These are phyloP conservation scores for Hirundo rustica DNA, from an alignment of 2,797 vertebrate species.

Conservation along the genomic window DNA sequence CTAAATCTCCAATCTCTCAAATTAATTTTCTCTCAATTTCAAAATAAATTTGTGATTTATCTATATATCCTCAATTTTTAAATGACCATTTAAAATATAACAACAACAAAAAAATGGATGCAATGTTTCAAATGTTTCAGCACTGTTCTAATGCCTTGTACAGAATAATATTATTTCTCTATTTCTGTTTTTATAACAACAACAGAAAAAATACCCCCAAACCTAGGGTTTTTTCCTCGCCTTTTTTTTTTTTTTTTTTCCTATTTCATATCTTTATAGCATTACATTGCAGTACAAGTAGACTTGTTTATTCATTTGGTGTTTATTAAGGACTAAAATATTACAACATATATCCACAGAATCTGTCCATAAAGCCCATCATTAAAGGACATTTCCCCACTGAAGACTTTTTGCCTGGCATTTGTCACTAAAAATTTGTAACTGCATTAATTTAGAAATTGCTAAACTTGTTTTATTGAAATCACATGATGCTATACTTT, in stretches of 20 bases:
- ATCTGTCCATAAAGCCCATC: neutral
- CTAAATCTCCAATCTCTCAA: neutral
- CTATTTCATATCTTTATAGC: neutral
- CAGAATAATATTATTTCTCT: neutral
- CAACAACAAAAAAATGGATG: neutral
- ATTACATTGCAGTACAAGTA: neutral
- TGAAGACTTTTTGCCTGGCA: neutral
- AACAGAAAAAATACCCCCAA: neutral
- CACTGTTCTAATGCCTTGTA: neutral
- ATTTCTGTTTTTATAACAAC: neutral
- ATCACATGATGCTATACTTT: neutral
- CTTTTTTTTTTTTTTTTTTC: neutral
- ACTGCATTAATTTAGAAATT: neutral
- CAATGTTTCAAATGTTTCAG: neutral
- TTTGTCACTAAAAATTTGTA: neutral
- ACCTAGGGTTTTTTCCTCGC: rapidly evolving
- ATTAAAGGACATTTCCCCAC: neutral
- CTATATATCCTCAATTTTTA: neutral
- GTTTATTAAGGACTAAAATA: neutral
- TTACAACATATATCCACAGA: neutral
- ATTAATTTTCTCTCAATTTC: neutral
- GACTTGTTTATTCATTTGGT: neutral
- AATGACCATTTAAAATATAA: neutral
- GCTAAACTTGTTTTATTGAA: neutral
- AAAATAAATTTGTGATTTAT: neutral